phyloP scores from a whole-genome alignment of 1,140 invertebrate species.

The Conus ventricosus region DNA sequence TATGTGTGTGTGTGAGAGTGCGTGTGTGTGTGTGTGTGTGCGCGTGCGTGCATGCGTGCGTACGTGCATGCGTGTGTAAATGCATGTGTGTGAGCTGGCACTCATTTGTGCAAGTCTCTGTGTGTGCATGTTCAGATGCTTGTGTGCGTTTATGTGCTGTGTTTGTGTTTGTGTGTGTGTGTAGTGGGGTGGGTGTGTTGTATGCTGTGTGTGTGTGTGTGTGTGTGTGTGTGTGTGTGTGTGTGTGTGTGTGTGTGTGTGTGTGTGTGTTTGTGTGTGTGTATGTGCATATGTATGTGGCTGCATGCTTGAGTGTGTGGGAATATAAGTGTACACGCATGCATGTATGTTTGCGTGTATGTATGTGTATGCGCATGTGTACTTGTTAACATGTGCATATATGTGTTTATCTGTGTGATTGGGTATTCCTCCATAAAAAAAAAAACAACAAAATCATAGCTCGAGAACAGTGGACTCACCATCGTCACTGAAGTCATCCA shows the following conservation, averaged over 20 bases:
- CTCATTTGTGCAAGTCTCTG: neutral
- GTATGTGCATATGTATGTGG: neutral
- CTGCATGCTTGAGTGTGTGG: neutral
- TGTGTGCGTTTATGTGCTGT: neutral
- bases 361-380: too few relatives aligned
- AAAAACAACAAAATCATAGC: too few relatives aligned
- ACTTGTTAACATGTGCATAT: too few relatives aligned
- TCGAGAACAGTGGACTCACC: constrained; percentile 57
- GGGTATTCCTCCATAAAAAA: too few relatives aligned
- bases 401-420: too few relatives aligned
- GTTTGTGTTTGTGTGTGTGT: neutral
- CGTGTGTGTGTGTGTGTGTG: too few relatives aligned
- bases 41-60: too few relatives aligned
- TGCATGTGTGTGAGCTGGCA: neutral
- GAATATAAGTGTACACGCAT: too few relatives aligned
- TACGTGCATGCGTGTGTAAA: neutral
- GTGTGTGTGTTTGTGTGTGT: neutral
- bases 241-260: neutral
- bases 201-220: neutral
- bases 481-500: constrained; percentile 89
- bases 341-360: too few relatives aligned
- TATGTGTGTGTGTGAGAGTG: too few relatives aligned
- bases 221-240: neutral
- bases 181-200: neutral
- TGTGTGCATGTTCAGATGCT: neutral